phyloP scores from a whole-genome alignment of 1,140 invertebrate genomes.

The Neelides sp. region DNA sequence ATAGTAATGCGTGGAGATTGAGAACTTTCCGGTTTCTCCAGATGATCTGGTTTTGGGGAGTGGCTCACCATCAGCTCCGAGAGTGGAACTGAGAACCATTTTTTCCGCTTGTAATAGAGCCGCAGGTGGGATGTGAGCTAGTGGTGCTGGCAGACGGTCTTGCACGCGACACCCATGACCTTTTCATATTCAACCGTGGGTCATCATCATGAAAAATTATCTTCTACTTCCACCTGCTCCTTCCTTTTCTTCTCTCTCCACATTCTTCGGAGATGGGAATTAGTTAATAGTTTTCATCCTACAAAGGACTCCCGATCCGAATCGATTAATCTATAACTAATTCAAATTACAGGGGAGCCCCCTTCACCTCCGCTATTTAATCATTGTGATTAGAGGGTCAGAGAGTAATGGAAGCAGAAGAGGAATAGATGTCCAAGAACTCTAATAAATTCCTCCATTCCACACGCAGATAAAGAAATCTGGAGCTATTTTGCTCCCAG shows the following conservation, averaged over 20 bases:
- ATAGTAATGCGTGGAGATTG: too few relatives aligned
- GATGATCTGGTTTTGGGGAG: constrained; percentile 22
- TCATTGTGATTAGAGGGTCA: too few relatives aligned
- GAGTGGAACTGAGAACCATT: too few relatives aligned
- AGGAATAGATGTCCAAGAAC: too few relatives aligned
- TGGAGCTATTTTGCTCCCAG: too few relatives aligned
- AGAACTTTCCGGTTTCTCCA: constrained; percentile 24
- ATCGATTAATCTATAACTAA: constrained; percentile 18
- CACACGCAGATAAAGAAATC: too few relatives aligned
- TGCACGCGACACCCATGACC: constrained; percentile 24
- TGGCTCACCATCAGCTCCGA: too few relatives aligned
- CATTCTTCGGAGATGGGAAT: too few relatives aligned
- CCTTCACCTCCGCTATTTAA: neutral
- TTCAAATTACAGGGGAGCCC: constrained; percentile 11
- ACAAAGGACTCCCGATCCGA: constrained; percentile 7
- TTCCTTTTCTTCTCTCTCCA: neutral
- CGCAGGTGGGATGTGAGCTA: constrained; percentile 17
- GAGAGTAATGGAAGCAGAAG: too few relatives aligned
- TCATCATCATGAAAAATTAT: constrained; percentile 21
- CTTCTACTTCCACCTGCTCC: neutral
- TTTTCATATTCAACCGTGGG: constrained; percentile 20
- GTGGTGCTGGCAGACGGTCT: constrained; percentile 17
- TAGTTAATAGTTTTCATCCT: too few relatives aligned
- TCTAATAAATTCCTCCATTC: too few relatives aligned
- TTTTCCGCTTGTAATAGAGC: constrained; percentile 19